Evolutionary conservation across 64 coral and sea anemone species (phyloP).

Genomic region (Dendrophyllia cribrosa): DNA sequence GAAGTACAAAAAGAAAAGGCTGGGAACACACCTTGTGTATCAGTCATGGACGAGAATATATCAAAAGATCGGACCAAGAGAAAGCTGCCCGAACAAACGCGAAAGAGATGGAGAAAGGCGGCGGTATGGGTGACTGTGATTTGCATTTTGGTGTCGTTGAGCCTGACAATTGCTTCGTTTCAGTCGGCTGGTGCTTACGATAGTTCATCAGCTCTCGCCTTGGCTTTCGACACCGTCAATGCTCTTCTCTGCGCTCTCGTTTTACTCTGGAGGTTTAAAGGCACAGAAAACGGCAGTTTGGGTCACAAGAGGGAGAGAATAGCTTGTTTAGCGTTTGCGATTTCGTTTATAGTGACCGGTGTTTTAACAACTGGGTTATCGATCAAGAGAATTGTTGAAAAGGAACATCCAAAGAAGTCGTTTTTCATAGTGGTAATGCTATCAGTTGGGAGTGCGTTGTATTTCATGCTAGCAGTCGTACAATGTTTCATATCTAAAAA

Average conservation of each 20-base stretch:
- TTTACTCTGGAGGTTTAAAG: conserved; percentile 11
- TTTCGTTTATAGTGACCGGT: neutral
- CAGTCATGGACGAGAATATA: conserved; percentile 25
- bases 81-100: neutral
- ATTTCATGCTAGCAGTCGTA: neutral
- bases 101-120: conserved; percentile 18
- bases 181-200: neutral
- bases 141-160: conserved; percentile 6
- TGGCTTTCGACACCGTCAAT: conserved; percentile 3
- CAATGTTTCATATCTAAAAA: conserved; percentile 19
- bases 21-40: neutral
- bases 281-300: conserved; percentile 12
- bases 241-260: neutral
- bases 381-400: conserved; percentile 12
- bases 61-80: conserved; percentile 6
- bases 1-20: neutral
- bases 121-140: conserved; percentile 36
- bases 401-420: neutral
- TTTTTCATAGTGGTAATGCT: neutral
- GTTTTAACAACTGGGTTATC: conserved; percentile 8
- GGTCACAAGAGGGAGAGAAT: neutral
- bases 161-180: conserved; percentile 26
- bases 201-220: conserved; percentile 22
- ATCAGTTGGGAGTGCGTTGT: neutral
- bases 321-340: neutral